Conservation (phyloP, 2,797 vertebrate species). For the Lateolabrax maculatus region DNA sequence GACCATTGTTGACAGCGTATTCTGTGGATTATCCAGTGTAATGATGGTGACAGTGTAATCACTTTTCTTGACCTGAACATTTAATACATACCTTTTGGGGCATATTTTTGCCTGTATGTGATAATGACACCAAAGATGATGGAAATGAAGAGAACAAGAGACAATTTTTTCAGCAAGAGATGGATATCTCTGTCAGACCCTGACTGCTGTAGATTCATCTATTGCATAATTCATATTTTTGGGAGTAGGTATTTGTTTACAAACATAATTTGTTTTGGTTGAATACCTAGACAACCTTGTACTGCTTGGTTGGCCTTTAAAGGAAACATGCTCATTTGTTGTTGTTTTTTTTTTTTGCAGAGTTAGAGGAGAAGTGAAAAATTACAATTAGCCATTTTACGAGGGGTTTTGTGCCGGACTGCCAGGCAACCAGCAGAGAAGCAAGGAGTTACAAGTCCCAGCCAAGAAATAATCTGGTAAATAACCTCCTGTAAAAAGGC, state of each 20-base stretch:
- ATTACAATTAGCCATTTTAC: background rate
- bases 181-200: background rate
- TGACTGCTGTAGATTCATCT: background rate
- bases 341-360: too few relatives aligned
- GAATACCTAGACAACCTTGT: too few relatives aligned
- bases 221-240: background rate
- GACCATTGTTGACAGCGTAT: background rate
- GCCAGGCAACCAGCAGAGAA: background rate
- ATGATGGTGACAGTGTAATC: too few relatives aligned
- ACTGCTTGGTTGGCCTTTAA: too few relatives aligned
- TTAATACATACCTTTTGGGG: background rate
- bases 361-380: too few relatives aligned
- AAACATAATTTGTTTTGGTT: background rate
- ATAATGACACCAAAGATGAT: too few relatives aligned
- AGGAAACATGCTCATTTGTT: too few relatives aligned
- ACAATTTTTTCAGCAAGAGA: too few relatives aligned
- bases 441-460: background rate
- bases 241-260: background rate
- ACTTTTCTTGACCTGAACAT: background rate
- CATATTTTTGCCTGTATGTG: background rate
- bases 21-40: constrained; percentile 3
- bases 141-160: background rate
- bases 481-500: background rate
- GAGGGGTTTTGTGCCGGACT: background rate
- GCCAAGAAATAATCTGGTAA: too few relatives aligned